Percentiles rank a stretch among this genome's conserved stretches.
Conservation (phyloP, 2,888 invertebrate genomes). For the Latrodectus hesperus region DNA sequence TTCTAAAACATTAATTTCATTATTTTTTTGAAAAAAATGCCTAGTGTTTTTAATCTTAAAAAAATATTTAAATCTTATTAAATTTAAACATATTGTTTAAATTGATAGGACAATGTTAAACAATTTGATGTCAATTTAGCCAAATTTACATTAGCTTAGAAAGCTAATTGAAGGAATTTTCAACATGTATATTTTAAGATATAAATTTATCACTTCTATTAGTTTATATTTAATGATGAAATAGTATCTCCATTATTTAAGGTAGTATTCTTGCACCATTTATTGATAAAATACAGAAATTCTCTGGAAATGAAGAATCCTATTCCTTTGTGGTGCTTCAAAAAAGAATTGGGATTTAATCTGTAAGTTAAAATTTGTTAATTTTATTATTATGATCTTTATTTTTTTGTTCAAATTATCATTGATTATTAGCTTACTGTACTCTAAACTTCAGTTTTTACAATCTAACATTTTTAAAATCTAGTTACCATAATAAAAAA, state of each 20-base stretch:
- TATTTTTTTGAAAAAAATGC: too few relatives aligned
- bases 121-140: too few relatives aligned
- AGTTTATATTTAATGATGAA: too few relatives aligned
- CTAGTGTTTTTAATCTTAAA: too few relatives aligned
- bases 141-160: too few relatives aligned
- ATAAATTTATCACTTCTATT: too few relatives aligned
- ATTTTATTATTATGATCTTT: not conserved
- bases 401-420: not conserved
- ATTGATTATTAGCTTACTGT: not conserved
- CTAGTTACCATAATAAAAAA: slow-evolving; percentile 91
- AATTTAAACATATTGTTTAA: too few relatives aligned
- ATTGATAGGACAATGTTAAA: too few relatives aligned
- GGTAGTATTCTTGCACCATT: slow-evolving; percentile 85
- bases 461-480: slow-evolving; percentile 23
- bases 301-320: slow-evolving; percentile 93
- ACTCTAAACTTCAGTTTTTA: not conserved
- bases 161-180: too few relatives aligned
- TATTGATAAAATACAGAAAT: slow-evolving; percentile 97
- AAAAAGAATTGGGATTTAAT: slow-evolving; percentile 92
- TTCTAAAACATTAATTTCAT: too few relatives aligned
- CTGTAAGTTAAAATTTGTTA: slow-evolving; percentile 77
- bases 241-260: not conserved
- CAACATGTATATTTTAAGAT: too few relatives aligned
- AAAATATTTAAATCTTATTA: too few relatives aligned
- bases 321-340: slow-evolving; percentile 98